Base-by-base conservation (phyloP, 2,888 invertebrate genomes). In the Drosophila leonis region DNA sequence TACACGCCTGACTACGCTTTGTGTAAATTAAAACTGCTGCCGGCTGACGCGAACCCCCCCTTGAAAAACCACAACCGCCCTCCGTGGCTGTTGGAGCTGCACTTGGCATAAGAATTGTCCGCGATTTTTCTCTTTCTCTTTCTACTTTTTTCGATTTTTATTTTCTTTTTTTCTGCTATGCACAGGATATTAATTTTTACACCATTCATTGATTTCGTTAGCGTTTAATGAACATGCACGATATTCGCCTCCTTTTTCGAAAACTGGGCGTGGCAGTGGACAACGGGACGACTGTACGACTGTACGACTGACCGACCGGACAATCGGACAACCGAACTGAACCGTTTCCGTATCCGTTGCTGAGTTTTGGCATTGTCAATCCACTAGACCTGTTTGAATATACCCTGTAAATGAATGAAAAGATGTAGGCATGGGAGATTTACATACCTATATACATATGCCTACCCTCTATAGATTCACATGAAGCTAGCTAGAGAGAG, bases 161-260 rank as follows among this genome's bases (percentile, higher is more conserved):
- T 56, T 31, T 37, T 57, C 27, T 13, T 27, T 46, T 59, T 82
- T 54, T 61, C 65, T 54, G 64, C 70, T 65, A 42, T 31, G 46
- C 80, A 72, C 92, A 91, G 92, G 91, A 91, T 91, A 91, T 91
- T 91, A 90, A 92, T 91, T 91, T 91, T 91, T 92, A 90, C 84
- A 91, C 85, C 90, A 91, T 91, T 91, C 91, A 92, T 90, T 91
- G 91, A 84, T 80, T 90, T 75, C 74, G 86, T 75, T 75, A 75
- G 78, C 78, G 67, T 65, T 57, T 85, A 88, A 88, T 86, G 88
- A 88, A 88, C 74, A 77, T 64, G 42, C 73, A 56, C 20, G 65
- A 65, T 29, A 24, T 31, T 29, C 44, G 41, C 51, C 33, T n/a
- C 44, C 18, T 20, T 46, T 63, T 49, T 18, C 33, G 6, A 9